phyloP scores from a whole-genome alignment of 2,113 vertebrate species.

The Ochotona curzoniae region DNA sequence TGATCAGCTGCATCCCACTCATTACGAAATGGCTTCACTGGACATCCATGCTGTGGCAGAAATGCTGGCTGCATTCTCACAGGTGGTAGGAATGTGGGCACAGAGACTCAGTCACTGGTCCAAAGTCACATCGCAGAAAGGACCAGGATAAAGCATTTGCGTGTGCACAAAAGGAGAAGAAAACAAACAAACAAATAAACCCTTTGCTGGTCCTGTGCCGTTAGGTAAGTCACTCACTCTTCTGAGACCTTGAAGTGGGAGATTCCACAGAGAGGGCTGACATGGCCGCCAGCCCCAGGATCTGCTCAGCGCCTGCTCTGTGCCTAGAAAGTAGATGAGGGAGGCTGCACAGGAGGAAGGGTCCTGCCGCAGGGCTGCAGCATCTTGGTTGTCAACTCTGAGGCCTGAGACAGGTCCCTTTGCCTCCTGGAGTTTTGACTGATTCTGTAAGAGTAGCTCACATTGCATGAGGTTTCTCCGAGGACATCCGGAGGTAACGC shows the following conservation, averaged over 20 bases:
- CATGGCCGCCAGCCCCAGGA: not conserved
- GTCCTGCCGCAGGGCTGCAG: not conserved
- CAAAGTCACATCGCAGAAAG: constrained; percentile 36
- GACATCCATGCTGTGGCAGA: not conserved
- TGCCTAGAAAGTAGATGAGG: not conserved
- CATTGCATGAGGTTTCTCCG: not conserved
- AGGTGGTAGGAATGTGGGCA: constrained; percentile 39
- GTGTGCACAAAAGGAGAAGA: not conserved
- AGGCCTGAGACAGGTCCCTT: not conserved
- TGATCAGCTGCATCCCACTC: not conserved
- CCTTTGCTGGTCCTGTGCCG: not conserved
- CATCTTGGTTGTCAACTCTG: not conserved
- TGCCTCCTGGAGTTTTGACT: not conserved
- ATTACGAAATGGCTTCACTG: constrained; percentile 36
- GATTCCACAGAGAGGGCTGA: not conserved
- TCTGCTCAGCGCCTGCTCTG: not conserved
- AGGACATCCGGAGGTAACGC: constrained; percentile 33
- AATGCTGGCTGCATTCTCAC: not conserved
- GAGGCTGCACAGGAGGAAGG: not conserved
- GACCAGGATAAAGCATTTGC: constrained; percentile 12
- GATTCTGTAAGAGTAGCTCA: constrained; percentile 16
- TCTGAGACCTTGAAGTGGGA: not conserved
- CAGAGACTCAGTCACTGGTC: constrained; percentile 35
- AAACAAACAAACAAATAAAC: not conserved
- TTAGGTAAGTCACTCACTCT: not conserved